Percentiles rank a stretch among this genome's conserved stretches.
These are phyloP conservation scores for Festucalex cinctus DNA, from an alignment of 2,113 vertebrate species.

Conservation along the genomic window DNA sequence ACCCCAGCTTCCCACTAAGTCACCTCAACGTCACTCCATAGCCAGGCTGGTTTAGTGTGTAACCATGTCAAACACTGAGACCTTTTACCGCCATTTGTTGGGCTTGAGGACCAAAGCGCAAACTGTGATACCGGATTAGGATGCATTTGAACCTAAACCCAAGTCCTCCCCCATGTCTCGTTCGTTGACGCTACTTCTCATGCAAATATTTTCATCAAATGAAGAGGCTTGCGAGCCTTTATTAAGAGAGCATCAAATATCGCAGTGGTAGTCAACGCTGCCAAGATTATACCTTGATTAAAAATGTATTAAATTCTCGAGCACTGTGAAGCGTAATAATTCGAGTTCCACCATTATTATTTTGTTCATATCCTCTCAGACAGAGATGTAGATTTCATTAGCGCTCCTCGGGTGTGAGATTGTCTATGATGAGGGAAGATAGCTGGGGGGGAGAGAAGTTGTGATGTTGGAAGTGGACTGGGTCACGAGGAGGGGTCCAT, in stretches of 20 bases:
- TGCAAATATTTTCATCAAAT: conserved; percentile 62
- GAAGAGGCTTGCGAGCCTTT: conserved; percentile 53
- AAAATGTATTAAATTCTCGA: conserved; percentile 72
- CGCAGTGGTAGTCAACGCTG: conserved; percentile 65
- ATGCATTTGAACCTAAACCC: background rate
- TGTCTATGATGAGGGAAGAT: conserved; percentile 38
- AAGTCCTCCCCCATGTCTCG: conserved; percentile 3
- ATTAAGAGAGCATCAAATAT: conserved; percentile 63
- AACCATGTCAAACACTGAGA: conserved; percentile 49
- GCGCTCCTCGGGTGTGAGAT: conserved; percentile 57
- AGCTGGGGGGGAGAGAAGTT: conserved; percentile 50
- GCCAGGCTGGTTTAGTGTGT: conserved; percentile 48
- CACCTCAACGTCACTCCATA: conserved; percentile 22
- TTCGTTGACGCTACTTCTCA: conserved; percentile 63
- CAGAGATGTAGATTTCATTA: conserved; percentile 74
- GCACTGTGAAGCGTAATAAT: conserved; percentile 72
- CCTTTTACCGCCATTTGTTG: background rate
- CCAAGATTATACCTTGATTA: conserved; percentile 68
- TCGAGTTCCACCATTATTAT: conserved; percentile 62
- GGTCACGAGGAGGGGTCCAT: conserved; percentile 59
- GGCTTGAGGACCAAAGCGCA: background rate
- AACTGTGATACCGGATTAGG: background rate
- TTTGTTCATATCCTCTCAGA: conserved; percentile 68
- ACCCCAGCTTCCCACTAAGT: conserved; percentile 51
- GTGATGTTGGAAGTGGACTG: conserved; percentile 53